phyloP scores from a whole-genome alignment of 2,113 vertebrate genomes.

The Pholis gunnellus region DNA sequence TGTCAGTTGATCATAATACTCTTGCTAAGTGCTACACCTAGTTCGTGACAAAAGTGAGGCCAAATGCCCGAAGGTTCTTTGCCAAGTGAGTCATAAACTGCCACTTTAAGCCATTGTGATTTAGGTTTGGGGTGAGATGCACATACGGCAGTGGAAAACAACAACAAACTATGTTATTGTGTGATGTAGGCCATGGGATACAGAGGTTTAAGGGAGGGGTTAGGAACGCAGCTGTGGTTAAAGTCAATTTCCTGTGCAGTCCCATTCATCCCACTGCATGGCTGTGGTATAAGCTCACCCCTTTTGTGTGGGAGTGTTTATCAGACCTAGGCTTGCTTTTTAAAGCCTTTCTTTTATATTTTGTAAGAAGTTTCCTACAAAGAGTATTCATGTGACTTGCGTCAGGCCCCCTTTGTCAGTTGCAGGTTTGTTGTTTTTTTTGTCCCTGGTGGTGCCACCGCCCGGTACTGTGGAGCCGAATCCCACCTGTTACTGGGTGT shows the following conservation, averaged over 20 bases:
- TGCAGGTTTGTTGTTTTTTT: neutral
- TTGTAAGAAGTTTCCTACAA: conserved; percentile 18
- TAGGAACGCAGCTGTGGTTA: conserved; percentile 59
- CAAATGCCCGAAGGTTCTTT: neutral
- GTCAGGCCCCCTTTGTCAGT: neutral
- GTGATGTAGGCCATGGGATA: conserved; percentile 56
- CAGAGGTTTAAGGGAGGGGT: conserved; percentile 52
- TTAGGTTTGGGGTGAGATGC: conserved; percentile 31
- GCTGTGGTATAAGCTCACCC: conserved; percentile 58
- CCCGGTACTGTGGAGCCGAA: neutral
- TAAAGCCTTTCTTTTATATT: conserved; percentile 19
- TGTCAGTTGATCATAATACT: conserved; percentile 4
- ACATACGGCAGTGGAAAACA: conserved; percentile 29
- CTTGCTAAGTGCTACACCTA: neutral
- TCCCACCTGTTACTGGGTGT: conserved; percentile 54
- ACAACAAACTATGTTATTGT: conserved; percentile 60
- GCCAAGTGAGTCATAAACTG: conserved; percentile 57
- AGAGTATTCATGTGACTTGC: neutral
- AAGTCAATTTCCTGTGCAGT: conserved; percentile 64
- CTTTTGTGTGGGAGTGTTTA: conserved; percentile 66
- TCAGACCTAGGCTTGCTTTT: conserved; percentile 6
- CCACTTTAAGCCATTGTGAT: conserved; percentile 40
- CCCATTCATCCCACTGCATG: conserved; percentile 68
- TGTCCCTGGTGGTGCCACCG: no score
- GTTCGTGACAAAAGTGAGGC: conserved; percentile 1